Conservation (phyloP, 2,888 invertebrate genomes). For the Petrolisthes cinctipes region DNA sequence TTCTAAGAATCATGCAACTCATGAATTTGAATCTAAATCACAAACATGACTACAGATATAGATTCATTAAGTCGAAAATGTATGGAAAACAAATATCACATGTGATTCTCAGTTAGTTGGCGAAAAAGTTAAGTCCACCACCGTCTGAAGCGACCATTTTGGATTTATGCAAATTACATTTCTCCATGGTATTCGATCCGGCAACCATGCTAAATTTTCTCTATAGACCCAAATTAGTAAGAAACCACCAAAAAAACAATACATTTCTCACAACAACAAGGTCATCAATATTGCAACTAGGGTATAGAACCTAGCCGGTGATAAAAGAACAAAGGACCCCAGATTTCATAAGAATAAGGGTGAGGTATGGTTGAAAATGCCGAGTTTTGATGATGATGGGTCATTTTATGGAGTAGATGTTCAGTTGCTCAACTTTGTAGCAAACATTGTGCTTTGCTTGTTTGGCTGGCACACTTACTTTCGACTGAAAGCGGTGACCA, state of each 20-base stretch:
- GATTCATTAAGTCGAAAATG: not conserved
- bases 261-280: not conserved
- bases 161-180: not conserved
- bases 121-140: conserved; percentile 8
- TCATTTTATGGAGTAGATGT: no score
- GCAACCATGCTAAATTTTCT: not conserved
- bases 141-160: not conserved
- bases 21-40: not conserved
- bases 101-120: conserved; percentile 8
- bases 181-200: not conserved
- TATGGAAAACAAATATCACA: conserved; percentile 1
- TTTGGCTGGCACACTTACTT: no score
- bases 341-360: no score
- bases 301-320: no score
- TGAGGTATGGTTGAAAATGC: no score
- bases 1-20: not conserved
- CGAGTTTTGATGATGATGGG: no score
- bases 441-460: no score
- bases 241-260: conserved; percentile 8
- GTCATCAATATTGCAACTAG: no score
- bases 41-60: not conserved
- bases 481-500: no score
- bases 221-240: not conserved
- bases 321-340: no score
- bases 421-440: no score